Evolutionary conservation across 2,888 invertebrate genomes (phyloP).

Genomic region (Fabriciana adippe): DNA sequence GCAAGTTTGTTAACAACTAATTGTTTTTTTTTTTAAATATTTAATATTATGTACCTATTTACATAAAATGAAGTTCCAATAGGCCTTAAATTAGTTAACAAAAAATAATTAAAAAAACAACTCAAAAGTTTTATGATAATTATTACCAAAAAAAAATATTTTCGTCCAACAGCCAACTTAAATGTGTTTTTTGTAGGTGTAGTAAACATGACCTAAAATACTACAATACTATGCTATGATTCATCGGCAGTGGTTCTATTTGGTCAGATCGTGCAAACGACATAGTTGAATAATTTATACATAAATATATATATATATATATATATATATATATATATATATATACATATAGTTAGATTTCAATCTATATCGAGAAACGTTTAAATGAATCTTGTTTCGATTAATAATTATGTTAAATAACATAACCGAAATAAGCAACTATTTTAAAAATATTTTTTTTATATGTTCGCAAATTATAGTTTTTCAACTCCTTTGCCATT

Average conservation of each 20-base stretch:
- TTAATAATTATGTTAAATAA: not conserved
- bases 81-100: no score
- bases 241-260: conserved; percentile 27
- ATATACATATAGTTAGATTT: conserved; percentile 6
- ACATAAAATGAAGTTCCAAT: no score
- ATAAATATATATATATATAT: conserved; percentile 10
- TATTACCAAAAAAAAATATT: not conserved
- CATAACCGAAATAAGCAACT: not conserved
- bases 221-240: conserved; percentile 23
- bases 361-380: not conserved
- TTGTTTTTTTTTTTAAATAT: no score
- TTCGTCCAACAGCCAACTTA: not conserved
- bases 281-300: conserved; percentile 24
- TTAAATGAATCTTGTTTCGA: conserved; percentile 3
- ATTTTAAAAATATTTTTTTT: not conserved
- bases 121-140: not conserved
- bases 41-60: no score
- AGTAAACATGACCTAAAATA: conserved; percentile 21
- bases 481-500: no score
- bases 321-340: no score
- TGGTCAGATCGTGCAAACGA: conserved; percentile 23
- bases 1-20: no score
- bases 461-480: no score
- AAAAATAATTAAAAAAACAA: no score
- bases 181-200: not conserved